Conservation (phyloP, 2,797 vertebrate species). For the Podarcis lilfordi region DNA sequence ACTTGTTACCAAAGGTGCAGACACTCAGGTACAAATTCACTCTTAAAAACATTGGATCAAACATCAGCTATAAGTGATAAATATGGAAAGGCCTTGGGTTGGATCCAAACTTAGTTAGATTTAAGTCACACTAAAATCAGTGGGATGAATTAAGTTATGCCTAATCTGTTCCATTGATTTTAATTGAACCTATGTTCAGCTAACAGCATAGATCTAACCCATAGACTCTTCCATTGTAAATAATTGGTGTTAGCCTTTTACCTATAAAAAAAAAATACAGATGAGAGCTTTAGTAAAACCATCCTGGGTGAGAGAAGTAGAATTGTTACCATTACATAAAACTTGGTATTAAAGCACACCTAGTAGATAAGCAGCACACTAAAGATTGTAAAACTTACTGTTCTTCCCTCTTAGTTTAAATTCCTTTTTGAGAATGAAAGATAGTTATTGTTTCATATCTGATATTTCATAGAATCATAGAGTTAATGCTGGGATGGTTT, state of each 20-base stretch:
- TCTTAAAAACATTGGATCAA: too few species aligned
- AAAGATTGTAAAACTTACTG: background rate
- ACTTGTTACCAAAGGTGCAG: too few species aligned
- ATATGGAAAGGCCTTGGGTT: background rate
- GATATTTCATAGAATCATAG: background rate
- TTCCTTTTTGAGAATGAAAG: background rate
- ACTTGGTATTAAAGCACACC: conserved; percentile 13
- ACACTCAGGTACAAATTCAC: too few species aligned
- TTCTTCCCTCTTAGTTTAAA: background rate
- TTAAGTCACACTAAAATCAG: too few species aligned
- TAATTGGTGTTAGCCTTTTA: conserved; percentile 41
- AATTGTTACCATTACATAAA: background rate
- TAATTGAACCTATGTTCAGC: too few species aligned
- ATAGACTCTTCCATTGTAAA: conserved; percentile 35
- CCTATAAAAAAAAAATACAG: conserved; percentile 21
- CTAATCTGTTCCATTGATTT: too few species aligned
- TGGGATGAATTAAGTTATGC: too few species aligned
- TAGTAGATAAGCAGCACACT: conserved; percentile 15
- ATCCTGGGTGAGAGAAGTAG: conserved; percentile 26
- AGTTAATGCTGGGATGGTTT: too few species aligned
- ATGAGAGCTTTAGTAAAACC: conserved; percentile 27
- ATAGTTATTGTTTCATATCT: background rate
- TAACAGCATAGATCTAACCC: too few species aligned
- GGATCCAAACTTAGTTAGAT: too few species aligned
- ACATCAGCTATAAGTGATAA: too few species aligned